phyloP scores from a whole-genome alignment of 2,888 invertebrate genomes.

The Athrips mouffetella region DNA sequence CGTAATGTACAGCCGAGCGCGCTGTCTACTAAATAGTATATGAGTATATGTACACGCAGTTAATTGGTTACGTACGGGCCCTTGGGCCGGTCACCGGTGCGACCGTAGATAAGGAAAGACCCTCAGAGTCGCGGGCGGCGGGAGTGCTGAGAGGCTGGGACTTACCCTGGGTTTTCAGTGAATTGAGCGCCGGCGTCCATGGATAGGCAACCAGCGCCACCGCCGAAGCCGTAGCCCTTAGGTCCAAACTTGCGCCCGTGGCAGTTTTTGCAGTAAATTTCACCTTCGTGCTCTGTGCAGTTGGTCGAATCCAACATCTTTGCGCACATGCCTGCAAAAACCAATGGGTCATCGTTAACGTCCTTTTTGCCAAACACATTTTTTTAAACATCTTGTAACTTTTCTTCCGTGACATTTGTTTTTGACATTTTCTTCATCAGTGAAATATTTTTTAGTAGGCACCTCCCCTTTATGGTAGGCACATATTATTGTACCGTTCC shows the following conservation, averaged over 20 bases:
- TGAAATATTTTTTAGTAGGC: no score
- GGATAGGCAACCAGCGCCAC: slow-evolving; percentile 97
- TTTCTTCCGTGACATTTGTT: no score
- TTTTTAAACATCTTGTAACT: no score
- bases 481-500: no score
- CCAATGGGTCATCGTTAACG: no score
- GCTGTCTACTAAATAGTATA: slow-evolving; percentile 57
- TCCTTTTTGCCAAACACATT: no score
- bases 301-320: slow-evolving; percentile 99
- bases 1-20: slow-evolving; percentile 77
- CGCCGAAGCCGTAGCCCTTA: slow-evolving; percentile 98
- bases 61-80: slow-evolving; percentile 77
- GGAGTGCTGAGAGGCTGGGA: slow-evolving; percentile 63
- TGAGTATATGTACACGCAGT: slow-evolving; percentile 77
- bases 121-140: slow-evolving; percentile 77
- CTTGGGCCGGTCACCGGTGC: slow-evolving; percentile 62
- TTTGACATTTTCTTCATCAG: no score
- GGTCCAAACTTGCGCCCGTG: slow-evolving; percentile 99
- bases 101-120: slow-evolving; percentile 79
- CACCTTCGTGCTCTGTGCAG: slow-evolving; percentile 97
- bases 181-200: slow-evolving; percentile 97
- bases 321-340: slow-evolving; percentile 90
- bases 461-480: no score
- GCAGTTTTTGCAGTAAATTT: slow-evolving; percentile 98
- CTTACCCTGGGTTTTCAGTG: slow-evolving; percentile 84